Conservation (phyloP, 2,113 vertebrate species). For the Todiramphus saurophagus region DNA sequence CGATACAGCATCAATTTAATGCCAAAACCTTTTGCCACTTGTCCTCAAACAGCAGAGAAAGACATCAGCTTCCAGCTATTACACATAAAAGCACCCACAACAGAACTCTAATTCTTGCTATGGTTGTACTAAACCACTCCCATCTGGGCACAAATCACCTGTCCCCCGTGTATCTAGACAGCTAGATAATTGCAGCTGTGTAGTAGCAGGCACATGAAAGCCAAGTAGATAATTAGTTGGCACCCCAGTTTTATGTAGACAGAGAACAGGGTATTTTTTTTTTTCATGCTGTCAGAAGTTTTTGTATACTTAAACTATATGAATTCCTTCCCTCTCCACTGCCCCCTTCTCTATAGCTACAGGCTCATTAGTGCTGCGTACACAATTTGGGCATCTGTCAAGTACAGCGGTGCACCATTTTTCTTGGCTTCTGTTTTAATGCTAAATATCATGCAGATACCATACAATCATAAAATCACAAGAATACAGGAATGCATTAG, state of each 20-base stretch:
- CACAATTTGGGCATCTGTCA: background rate
- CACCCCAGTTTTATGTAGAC: background rate
- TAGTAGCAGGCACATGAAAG: background rate
- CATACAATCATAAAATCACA: background rate
- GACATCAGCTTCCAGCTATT: background rate
- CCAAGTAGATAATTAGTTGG: background rate
- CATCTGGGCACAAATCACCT: background rate
- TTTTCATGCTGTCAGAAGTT: background rate
- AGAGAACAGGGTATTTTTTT: background rate
- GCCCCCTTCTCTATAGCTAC: background rate
- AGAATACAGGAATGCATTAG: background rate
- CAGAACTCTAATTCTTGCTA: background rate
- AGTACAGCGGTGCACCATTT: background rate
- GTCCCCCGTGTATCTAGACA: rapidly evolving
- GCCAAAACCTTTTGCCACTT: background rate
- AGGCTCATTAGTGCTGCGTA: rapidly evolving
- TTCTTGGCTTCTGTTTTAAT: background rate
- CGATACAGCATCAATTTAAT: background rate
- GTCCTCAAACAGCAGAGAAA: background rate
- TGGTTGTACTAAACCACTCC: background rate
- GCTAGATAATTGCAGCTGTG: background rate
- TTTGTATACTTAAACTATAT: background rate
- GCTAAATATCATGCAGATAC: background rate
- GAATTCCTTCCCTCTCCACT: background rate
- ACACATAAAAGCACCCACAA: background rate